phyloP scores from a whole-genome alignment of 2,797 vertebrate genomes.

The Bucorvus abyssinicus region DNA sequence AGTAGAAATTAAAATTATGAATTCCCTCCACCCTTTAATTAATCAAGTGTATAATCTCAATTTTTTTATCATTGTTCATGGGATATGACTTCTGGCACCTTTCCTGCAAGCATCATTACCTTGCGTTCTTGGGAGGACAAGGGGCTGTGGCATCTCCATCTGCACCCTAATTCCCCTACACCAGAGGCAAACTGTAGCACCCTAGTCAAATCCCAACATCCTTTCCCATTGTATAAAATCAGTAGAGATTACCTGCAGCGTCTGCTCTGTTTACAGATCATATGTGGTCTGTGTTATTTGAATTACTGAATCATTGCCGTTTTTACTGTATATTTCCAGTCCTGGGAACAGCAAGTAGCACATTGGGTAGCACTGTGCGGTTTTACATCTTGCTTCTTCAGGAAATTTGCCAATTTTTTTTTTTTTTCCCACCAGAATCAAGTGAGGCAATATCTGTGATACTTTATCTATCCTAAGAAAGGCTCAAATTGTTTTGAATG shows the following conservation, averaged over 20 bases:
- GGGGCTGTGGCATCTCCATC: background rate
- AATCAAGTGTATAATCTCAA: background rate
- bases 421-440: background rate
- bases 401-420: background rate
- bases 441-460: background rate
- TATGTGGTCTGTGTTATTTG: background rate
- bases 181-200: background rate
- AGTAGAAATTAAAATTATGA: background rate
- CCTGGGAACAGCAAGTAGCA: background rate
- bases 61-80: background rate
- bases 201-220: background rate
- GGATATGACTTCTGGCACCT: background rate
- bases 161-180: background rate
- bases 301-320: background rate
- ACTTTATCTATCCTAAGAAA: background rate
- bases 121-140: background rate
- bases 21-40: fast-evolving
- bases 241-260: background rate
- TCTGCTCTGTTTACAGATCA: background rate
- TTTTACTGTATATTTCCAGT: background rate
- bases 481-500: background rate
- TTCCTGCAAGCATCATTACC: background rate
- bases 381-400: background rate
- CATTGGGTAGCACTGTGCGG: background rate
- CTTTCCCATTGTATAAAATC: background rate